A percentile compares a stretch with the other conserved stretches of the same genome.
Evolutionary conservation across 2,888 invertebrate species (phyloP).

Genomic region (Nomada fabriciana): DNA sequence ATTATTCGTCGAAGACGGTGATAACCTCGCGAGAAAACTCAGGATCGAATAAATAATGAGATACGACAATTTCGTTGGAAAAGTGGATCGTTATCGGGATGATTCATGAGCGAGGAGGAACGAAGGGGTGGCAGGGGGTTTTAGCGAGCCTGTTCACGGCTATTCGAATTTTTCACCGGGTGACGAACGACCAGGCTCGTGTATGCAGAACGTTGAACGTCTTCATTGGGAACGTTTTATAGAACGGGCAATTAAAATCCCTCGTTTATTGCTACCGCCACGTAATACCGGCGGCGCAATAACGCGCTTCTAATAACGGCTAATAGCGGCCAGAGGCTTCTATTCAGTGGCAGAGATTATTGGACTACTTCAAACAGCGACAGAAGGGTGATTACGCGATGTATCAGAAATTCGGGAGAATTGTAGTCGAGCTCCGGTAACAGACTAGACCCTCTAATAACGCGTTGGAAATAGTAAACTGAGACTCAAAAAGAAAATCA

Average conservation of each 20-base stretch:
- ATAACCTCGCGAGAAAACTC: neutral
- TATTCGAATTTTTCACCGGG: conserved; percentile 15
- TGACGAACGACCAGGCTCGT: neutral
- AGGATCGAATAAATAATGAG: conserved; percentile 32
- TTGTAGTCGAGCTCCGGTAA: too few relatives aligned
- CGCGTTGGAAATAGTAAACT: too few relatives aligned
- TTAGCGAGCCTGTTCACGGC: conserved; percentile 2
- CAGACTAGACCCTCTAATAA: too few relatives aligned
- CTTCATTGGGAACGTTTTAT: conserved; percentile 46
- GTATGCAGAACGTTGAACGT: conserved; percentile 15
- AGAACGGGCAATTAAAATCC: conserved; percentile 48
- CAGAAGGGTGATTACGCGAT: too few relatives aligned
- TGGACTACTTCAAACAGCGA: too few relatives aligned
- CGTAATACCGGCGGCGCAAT: conserved; percentile 37
- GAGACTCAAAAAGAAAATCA: too few relatives aligned
- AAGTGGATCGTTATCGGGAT: conserved; percentile 43
- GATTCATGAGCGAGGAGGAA: conserved; percentile 15
- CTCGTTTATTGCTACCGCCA: conserved; percentile 41
- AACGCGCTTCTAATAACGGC: conserved; percentile 37
- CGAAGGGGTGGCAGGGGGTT: neutral
- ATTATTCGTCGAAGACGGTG: neutral
- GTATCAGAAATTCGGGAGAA: too few relatives aligned
- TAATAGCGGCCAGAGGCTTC: neutral
- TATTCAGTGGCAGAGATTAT: too few relatives aligned
- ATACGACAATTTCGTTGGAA: conserved; percentile 13